These are phyloP conservation scores for Sphaeridia pumilis DNA, from an alignment of 2,888 invertebrate genomes.

Conservation along the genomic window DNA sequence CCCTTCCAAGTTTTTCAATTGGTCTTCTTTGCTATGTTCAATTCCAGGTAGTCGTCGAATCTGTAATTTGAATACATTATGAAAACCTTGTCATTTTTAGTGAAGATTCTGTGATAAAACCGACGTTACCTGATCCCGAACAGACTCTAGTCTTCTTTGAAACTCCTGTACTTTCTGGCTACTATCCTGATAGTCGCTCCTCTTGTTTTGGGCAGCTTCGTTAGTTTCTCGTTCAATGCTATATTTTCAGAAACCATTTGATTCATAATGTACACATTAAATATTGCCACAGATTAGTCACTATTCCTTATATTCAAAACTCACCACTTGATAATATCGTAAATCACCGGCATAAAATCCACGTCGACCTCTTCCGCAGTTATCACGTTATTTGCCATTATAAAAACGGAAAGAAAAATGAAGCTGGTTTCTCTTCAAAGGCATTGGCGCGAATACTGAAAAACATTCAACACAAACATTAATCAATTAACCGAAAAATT, in stretches of 20 bases:
- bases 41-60: constrained; percentile 71
- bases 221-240: constrained; percentile 84
- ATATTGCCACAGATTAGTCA: too few species aligned
- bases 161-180: constrained; percentile 77
- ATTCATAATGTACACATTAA: too few species aligned
- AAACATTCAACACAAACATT: too few species aligned
- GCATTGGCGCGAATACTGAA: too few species aligned
- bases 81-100: too few species aligned
- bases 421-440: too few species aligned
- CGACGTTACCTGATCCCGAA: constrained; percentile 73
- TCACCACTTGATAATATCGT: constrained; percentile 86
- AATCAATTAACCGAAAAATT: too few species aligned
- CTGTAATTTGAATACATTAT: constrained; percentile 47
- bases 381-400: constrained; percentile 38
- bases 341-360: constrained; percentile 82
- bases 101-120: too few species aligned
- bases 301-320: too few species aligned
- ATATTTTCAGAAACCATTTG: too few species aligned
- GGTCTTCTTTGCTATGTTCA: constrained; percentile 84
- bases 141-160: constrained; percentile 75
- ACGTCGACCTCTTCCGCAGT: constrained; percentile 74
- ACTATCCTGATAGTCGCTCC: constrained; percentile 74
- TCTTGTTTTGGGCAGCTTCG: constrained; percentile 64
- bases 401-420: too few species aligned
- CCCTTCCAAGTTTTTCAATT: constrained; percentile 73